Evolutionary conservation across 35 echinoderm and acorn worm genomes (phyloP).

Genomic region (Apostichopus californicus): DNA sequence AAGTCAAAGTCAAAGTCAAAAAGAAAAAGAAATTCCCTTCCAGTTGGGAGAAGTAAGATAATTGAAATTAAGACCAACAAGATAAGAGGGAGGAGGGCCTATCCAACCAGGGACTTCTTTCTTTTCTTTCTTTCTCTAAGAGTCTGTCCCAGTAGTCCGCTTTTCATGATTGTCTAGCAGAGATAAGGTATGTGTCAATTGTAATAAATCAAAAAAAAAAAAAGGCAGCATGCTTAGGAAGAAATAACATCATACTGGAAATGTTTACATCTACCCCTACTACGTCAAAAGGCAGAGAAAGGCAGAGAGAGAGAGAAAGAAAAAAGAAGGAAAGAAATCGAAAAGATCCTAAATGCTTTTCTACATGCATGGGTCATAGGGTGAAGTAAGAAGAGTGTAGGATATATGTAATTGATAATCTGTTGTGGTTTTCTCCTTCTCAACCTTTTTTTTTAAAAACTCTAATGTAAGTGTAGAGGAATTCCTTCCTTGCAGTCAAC

Average conservation of each 20-base stretch:
- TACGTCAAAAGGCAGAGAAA: too few relatives aligned
- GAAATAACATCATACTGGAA: neutral
- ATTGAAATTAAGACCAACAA: neutral
- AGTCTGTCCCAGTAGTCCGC: neutral
- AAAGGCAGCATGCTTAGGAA: neutral
- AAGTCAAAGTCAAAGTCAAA: neutral
- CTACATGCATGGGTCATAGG: neutral
- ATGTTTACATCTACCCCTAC: conserved; percentile 7
- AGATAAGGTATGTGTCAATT: conserved; percentile 40
- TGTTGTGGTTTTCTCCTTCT: too few relatives aligned
- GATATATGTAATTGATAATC: too few relatives aligned
- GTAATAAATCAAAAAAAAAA: conserved; percentile 13
- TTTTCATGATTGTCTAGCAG: neutral
- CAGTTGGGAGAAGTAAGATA: too few relatives aligned
- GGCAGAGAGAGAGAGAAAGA: neutral
- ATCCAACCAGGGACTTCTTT: neutral
- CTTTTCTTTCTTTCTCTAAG: neutral
- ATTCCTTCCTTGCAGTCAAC: too few relatives aligned
- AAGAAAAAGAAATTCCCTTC: too few relatives aligned
- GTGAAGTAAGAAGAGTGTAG: neutral
- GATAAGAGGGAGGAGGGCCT: neutral
- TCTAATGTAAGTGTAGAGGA: too few relatives aligned
- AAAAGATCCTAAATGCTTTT: neutral
- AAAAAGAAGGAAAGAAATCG: neutral
- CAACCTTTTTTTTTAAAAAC: too few relatives aligned